phyloP scores from a whole-genome alignment of 2,113 vertebrate species.

The Panthera leo region DNA sequence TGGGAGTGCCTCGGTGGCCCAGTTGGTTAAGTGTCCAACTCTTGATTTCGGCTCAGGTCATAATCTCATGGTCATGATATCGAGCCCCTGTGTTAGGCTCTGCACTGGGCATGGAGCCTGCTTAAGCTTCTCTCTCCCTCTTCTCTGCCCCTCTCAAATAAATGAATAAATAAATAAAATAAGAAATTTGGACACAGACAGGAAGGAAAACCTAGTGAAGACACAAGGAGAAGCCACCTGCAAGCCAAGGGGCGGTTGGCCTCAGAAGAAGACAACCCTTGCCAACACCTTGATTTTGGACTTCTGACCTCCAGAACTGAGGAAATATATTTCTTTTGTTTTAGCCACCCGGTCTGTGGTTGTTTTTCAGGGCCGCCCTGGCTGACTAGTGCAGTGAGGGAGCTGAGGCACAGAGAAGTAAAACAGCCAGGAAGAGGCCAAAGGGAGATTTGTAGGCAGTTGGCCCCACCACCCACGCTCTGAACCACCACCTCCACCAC shows the following conservation, averaged over 20 bases:
- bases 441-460: background rate
- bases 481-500: background rate
- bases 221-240: background rate
- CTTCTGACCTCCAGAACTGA: background rate
- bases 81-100: no score
- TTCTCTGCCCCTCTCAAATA: no score
- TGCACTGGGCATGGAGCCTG: no score
- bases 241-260: background rate
- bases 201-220: background rate
- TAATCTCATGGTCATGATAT: no score
- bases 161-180: no score
- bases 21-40: no score
- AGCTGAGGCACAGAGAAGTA: background rate
- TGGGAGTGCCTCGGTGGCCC: background rate
- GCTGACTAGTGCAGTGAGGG: background rate
- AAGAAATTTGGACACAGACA: background rate
- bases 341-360: background rate
- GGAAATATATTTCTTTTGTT: background rate
- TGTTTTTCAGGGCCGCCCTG: background rate
- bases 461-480: background rate
- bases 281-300: background rate
- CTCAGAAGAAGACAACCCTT: background rate
- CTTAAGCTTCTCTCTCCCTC: no score
- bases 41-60: no score
- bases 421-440: background rate